Percentiles rank a stretch among this genome's conserved stretches.
phyloP scores from a whole-genome alignment of 1,140 invertebrate species.

The Pseudomyrmex cubaensis region DNA sequence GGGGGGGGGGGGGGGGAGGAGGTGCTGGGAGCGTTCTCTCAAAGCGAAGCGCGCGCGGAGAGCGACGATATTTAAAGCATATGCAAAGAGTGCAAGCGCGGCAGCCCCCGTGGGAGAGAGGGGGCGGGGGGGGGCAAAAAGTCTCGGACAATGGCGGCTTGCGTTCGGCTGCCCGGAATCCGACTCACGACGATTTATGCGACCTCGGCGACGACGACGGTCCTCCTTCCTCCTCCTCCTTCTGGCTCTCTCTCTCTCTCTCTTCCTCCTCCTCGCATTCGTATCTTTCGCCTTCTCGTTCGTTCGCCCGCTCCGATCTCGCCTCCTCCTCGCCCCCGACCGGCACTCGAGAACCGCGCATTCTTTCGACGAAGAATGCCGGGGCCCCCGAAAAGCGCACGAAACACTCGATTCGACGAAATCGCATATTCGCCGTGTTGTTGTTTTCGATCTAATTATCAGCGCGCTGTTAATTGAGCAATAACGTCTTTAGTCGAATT shows the following conservation, averaged over 20 bases:
- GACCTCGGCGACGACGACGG: constrained; percentile 74
- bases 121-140: constrained; percentile 68
- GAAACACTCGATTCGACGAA: constrained; percentile 33
- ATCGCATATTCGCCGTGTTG: constrained; percentile 15
- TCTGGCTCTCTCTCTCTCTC: too few relatives aligned
- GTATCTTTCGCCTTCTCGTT: constrained; percentile 56
- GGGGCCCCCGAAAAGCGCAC: constrained; percentile 59
- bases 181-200: constrained; percentile 82
- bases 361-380: constrained; percentile 64
- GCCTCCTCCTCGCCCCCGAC: constrained; percentile 23
- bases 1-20: neutral
- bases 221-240: constrained; percentile 45
- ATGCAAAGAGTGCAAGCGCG: constrained; percentile 79
- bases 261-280: constrained; percentile 50
- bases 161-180: constrained; percentile 81
- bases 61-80: constrained; percentile 82
- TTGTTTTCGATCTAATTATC: constrained; percentile 2
- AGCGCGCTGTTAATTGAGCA: neutral
- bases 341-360: constrained; percentile 55
- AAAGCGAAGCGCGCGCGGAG: constrained; percentile 61
- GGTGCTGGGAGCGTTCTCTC: constrained; percentile 61
- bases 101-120: constrained; percentile 50
- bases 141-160: constrained; percentile 80
- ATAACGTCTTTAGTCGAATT: neutral
- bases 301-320: constrained; percentile 19